A percentile compares a stretch with the other conserved stretches of the same genome.
Conservation (phyloP, 2,113 vertebrate species). For the rabbit (Oryctolagus cuniculus) region DNA sequence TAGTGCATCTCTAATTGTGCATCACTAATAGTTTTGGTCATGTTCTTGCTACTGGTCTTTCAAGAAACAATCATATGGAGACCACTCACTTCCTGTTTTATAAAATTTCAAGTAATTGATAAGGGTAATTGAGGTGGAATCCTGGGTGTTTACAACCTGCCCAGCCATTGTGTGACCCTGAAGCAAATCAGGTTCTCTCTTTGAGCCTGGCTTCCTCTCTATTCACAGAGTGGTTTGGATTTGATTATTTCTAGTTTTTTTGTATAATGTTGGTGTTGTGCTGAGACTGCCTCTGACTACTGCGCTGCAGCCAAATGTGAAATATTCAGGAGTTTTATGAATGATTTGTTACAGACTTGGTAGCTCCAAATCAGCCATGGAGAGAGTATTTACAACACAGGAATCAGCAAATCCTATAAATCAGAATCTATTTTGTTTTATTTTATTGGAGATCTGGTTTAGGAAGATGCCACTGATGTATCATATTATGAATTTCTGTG, state of each 20-base stretch:
- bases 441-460: background rate
- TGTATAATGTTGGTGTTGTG: background rate
- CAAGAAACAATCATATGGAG: background rate
- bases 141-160: background rate
- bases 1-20: too few relatives aligned
- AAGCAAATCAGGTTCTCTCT: background rate
- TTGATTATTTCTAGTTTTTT: background rate
- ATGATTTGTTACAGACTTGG: background rate
- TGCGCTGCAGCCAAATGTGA: background rate
- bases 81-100: background rate
- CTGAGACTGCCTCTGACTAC: background rate
- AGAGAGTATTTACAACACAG: background rate
- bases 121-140: background rate
- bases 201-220: background rate
- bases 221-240: background rate
- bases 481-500: background rate
- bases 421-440: background rate
- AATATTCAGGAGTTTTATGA: constrained; percentile 25
- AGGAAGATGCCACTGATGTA: background rate
- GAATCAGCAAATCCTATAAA: background rate
- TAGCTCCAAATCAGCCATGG: background rate
- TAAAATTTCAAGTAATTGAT: background rate
- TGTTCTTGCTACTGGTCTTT: background rate
- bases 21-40: too few relatives aligned
- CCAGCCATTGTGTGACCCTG: background rate